Base-by-base conservation (phyloP, 2,888 invertebrate genomes). In the Drosophila cyrtoloma region DNA sequence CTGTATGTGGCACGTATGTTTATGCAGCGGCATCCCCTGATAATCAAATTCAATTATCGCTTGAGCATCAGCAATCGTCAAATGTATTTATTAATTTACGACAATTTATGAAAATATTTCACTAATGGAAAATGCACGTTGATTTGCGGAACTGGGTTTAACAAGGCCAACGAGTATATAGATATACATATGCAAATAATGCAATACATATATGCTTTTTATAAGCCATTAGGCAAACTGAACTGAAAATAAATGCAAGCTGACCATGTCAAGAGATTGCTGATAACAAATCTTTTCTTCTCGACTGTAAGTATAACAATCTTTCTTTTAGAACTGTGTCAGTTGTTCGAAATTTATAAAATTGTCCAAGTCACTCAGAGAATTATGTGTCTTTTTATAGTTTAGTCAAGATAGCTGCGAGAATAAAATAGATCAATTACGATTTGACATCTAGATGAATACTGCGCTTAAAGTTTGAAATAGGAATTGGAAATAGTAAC, bases 1-100 rank as follows among this genome's bases (percentile, higher is more conserved):
- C 12, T 5, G 50, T 37, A 37, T 19, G 22, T 51, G 28, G 22
- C 44, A 26, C 22, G 5, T 55, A 47, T 67, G 64, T 56, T 77
- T 57, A 60, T 67, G 61, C 58, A 76, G 42, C 64, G 59, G 59
- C 60, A 53, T 35, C 14, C 39, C n/a, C 52, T n/a, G 70, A 80
- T 64, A 80, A 64, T 61, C 71, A 80, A 79, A 79, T 71, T 76
- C 65, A 79, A 79, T 79, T 80, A 79, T 79, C 77, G 61, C 57
- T 61, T 52, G 26, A 39, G 35, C 52, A 78, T 63, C 59, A 30
- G 39, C 60, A 52, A 63, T 58, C 57, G 55, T 50, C 57, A 37
- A 65, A 70, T 30, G 26, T 56, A 70, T 67, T 73, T 70, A 81
- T 67, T 70, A 62, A 77, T 77, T 81, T 67, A 67, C 62, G 22